Conservation (phyloP, 1,140 invertebrate species). For the Carposina sasakii region DNA sequence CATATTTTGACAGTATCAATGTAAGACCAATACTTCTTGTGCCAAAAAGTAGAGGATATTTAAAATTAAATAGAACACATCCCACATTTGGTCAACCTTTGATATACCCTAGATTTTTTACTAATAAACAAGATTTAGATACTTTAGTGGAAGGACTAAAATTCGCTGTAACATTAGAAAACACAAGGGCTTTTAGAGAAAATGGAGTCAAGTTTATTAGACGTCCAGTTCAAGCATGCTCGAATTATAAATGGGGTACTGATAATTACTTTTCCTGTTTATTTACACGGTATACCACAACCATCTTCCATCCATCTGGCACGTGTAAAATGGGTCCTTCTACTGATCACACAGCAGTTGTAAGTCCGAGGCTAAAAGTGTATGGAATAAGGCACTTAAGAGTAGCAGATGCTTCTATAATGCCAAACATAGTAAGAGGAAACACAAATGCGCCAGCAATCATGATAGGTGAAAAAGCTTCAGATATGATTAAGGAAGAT, state of each 20-base stretch:
- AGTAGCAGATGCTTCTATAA: slow-evolving; percentile 83
- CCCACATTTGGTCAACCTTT: slow-evolving; percentile 80
- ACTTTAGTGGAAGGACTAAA: slow-evolving; percentile 76
- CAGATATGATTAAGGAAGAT: slow-evolving; percentile 77
- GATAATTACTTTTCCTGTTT: slow-evolving; percentile 82
- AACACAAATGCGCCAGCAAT: slow-evolving; percentile 79
- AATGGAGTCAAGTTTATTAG: slow-evolving; percentile 73
- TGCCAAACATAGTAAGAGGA: slow-evolving; percentile 74
- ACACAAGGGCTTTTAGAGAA: slow-evolving; percentile 72
- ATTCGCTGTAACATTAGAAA: slow-evolving; percentile 65
- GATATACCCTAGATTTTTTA: slow-evolving; percentile 85
- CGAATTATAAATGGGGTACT: slow-evolving; percentile 73
- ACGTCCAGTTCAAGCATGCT: slow-evolving; percentile 75
- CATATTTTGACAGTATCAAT: slow-evolving; percentile 60
- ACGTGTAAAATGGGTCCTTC: slow-evolving; percentile 87
- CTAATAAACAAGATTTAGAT: slow-evolving; percentile 75
- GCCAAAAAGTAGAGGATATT: slow-evolving; percentile 79
- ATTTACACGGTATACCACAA: slow-evolving; percentile 77
- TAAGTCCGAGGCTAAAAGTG: slow-evolving; percentile 78
- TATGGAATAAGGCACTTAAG: slow-evolving; percentile 78
- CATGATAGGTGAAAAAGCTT: slow-evolving; percentile 81
- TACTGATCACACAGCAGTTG: slow-evolving; percentile 77
- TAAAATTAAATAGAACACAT: slow-evolving; percentile 77
- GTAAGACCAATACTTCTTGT: slow-evolving; percentile 75
- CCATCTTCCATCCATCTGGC: slow-evolving; percentile 83